Conservation (phyloP, 2,888 invertebrate genomes). For the Lamellibrachia satsuma region DNA sequence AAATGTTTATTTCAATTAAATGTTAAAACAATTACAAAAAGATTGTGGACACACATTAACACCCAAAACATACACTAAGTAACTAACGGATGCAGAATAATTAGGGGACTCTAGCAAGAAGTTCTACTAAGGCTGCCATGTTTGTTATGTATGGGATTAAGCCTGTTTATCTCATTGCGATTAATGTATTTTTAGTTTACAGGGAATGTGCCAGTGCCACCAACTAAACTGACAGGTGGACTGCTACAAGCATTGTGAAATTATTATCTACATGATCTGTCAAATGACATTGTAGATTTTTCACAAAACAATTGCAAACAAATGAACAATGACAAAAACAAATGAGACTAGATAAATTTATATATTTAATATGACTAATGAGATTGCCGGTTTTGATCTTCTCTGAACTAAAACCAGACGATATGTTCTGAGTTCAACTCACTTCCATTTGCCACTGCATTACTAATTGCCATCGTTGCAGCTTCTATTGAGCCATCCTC, state of each 20-base stretch:
- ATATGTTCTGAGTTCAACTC: neutral
- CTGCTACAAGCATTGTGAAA: no score
- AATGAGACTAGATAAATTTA: neutral
- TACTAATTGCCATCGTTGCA: neutral
- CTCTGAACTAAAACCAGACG: no score
- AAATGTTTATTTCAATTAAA: no score
- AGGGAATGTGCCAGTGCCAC: no score
- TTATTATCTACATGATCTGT: no score
- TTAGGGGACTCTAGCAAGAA: neutral
- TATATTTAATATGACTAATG: neutral
- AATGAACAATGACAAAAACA: neutral
- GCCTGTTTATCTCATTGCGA: neutral
- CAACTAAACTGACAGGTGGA: no score
- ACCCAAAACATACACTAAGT: neutral
- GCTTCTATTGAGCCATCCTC: neutral
- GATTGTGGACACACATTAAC: neutral
- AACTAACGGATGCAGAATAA: neutral
- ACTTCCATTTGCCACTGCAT: neutral
- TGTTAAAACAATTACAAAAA: no score
- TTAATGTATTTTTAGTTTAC: no score
- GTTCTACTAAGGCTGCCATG: no score
- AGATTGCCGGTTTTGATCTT: no score
- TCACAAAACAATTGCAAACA: neutral
- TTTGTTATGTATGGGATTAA: neutral
- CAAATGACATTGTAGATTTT: neutral